These are phyloP conservation scores for Copsychus sechellarum DNA, from an alignment of 2,113 vertebrate genomes.

Conservation along the genomic window DNA sequence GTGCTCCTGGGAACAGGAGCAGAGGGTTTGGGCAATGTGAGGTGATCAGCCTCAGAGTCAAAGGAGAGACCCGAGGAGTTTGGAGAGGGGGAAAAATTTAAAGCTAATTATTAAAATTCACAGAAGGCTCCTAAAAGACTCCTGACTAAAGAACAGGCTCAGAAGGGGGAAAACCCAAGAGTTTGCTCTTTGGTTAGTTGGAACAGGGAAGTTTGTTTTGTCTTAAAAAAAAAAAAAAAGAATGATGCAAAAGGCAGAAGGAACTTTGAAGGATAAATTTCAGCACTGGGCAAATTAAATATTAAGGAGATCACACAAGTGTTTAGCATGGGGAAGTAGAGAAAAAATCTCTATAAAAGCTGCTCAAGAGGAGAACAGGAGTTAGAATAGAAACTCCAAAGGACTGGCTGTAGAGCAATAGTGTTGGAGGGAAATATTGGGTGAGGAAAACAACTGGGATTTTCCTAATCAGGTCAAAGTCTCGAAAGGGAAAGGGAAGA, in stretches of 20 bases:
- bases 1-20: not conserved
- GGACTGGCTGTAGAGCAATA: not conserved
- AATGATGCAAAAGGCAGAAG: not conserved
- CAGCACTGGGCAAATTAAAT: not conserved
- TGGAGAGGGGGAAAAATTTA: not conserved
- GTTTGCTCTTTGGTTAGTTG: not conserved
- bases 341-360: not conserved
- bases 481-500: not conserved
- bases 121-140: not conserved
- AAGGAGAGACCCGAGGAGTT: not conserved
- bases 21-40: not conserved
- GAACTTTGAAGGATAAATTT: not conserved
- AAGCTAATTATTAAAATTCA: not conserved
- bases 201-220: not conserved
- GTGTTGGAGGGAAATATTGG: not conserved
- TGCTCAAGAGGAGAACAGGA: not conserved
- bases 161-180: not conserved
- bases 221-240: not conserved
- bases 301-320: not conserved
- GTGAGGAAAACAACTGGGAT: not conserved
- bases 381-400: not conserved
- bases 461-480: not conserved
- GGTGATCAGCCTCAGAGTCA: not conserved
- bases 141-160: not conserved
- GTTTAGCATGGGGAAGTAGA: not conserved